These are phyloP conservation scores for Suillia variegata DNA, from an alignment of 2,888 invertebrate genomes.

Conservation along the genomic window DNA sequence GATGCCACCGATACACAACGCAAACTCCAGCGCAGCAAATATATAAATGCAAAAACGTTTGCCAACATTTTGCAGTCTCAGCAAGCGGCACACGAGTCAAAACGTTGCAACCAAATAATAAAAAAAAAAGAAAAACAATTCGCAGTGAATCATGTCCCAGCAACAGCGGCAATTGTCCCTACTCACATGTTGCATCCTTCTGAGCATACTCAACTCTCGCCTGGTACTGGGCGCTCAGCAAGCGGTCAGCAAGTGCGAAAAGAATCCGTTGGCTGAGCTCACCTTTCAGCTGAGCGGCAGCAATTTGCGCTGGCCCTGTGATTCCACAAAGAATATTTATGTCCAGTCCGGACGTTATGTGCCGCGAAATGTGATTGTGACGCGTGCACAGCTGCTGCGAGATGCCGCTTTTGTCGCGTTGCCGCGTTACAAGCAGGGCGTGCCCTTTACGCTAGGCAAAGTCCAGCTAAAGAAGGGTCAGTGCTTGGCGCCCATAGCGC, in stretches of 20 bases:
- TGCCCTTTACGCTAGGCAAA: constrained; percentile 67
- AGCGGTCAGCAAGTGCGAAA: constrained; percentile 40
- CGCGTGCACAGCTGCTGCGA: constrained; percentile 66
- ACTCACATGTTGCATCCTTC: too few relatives aligned
- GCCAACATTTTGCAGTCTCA: constrained; percentile 23
- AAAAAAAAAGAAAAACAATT: too few relatives aligned
- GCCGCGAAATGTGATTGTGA: constrained; percentile 67
- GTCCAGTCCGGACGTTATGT: constrained; percentile 66
- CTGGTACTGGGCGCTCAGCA: not conserved
- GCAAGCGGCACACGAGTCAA: not conserved
- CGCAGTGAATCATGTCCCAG: not conserved
- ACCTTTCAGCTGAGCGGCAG: constrained; percentile 58
- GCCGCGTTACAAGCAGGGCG: constrained; percentile 68
- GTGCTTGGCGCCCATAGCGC: constrained; percentile 64
- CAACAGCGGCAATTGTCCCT: not conserved
- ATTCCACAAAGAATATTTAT: constrained; percentile 66
- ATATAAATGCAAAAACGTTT: constrained; percentile 26
- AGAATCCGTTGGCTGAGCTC: constrained; percentile 47
- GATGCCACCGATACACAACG: not conserved
- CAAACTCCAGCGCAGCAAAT: too few relatives aligned
- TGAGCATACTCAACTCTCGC: not conserved
- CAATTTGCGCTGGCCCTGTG: constrained; percentile 66
- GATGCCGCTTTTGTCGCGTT: constrained; percentile 67
- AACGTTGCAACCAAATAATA: not conserved
- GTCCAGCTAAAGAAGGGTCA: constrained; percentile 63